These are phyloP conservation scores for Lagria hirta DNA, from an alignment of 2,888 invertebrate genomes.

Conservation along the genomic window DNA sequence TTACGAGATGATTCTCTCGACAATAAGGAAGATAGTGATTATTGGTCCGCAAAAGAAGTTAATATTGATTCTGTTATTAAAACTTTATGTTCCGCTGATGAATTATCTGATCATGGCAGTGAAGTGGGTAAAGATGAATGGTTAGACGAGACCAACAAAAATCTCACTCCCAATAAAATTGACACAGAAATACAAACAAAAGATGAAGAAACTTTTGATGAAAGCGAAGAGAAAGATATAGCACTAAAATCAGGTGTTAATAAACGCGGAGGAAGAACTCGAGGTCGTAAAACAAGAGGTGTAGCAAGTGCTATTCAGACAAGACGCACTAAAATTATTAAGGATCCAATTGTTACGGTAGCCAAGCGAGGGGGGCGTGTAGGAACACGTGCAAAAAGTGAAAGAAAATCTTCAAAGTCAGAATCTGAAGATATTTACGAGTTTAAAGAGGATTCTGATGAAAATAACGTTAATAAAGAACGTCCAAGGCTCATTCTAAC, in stretches of 20 bases:
- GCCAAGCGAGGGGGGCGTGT: slow-evolving; percentile 53
- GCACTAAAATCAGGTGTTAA: slow-evolving; percentile 27
- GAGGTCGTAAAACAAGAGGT: slow-evolving; percentile 51
- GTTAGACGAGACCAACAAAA: slow-evolving; percentile 30
- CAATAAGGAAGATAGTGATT: slow-evolving; percentile 60
- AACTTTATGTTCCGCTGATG: slow-evolving; percentile 62
- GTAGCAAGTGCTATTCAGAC: slow-evolving; percentile 59
- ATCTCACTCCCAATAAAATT: slow-evolving; percentile 22
- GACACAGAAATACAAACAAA: slow-evolving; percentile 6
- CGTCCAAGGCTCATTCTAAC: slow-evolving; percentile 79
- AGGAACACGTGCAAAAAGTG: slow-evolving; percentile 58
- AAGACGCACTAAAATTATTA: slow-evolving; percentile 50
- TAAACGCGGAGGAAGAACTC: slow-evolving; percentile 35
- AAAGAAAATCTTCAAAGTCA: slow-evolving; percentile 59
- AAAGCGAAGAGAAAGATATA: slow-evolving; percentile 18
- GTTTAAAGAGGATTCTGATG: slow-evolving; percentile 87
- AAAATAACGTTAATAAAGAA: slow-evolving; percentile 64
- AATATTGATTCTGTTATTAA: slow-evolving; percentile 82
- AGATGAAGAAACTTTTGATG: slow-evolving; percentile 5
- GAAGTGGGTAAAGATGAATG: slow-evolving; percentile 47
- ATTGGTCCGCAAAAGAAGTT: slow-evolving; percentile 77
- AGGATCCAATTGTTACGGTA: slow-evolving; percentile 42
- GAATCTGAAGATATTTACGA: slow-evolving; percentile 80
- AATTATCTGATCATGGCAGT: slow-evolving; percentile 51
- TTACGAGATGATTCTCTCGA: slow-evolving; percentile 56